phyloP scores from a whole-genome alignment of 2,888 invertebrate genomes.

The Sinhomidia bicolor region DNA sequence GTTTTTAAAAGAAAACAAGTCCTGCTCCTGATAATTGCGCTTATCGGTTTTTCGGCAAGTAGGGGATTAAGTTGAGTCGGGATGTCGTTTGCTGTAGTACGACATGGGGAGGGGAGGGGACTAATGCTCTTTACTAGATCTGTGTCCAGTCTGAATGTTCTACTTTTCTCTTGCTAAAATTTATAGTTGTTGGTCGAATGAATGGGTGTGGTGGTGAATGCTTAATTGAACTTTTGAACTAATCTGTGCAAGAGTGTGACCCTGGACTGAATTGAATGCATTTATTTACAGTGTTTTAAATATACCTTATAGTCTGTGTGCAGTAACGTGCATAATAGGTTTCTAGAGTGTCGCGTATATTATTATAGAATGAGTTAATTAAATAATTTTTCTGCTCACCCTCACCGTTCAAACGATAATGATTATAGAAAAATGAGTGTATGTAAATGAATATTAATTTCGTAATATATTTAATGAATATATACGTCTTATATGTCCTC shows the following conservation, averaged over 20 bases:
- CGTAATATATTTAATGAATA: slow-evolving; percentile 17
- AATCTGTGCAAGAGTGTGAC: slow-evolving; percentile 49
- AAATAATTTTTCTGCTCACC: slow-evolving; percentile 5
- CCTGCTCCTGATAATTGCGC: too few relatives aligned
- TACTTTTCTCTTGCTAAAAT: not conserved
- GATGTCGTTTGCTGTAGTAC: too few relatives aligned
- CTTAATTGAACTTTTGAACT: slow-evolving; percentile 14
- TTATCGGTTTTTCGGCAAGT: too few relatives aligned
- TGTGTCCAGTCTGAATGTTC: not conserved
- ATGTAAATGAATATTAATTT: slow-evolving; percentile 41
- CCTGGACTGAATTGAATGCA: slow-evolving; percentile 30
- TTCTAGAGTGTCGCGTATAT: slow-evolving; percentile 34
- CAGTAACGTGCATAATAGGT: slow-evolving; percentile 21
- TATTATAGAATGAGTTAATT: slow-evolving; percentile 21
- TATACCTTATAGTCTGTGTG: not conserved
- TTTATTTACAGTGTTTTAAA: slow-evolving; percentile 24
- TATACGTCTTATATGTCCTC: slow-evolving; percentile 66
- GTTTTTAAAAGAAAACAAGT: not conserved
- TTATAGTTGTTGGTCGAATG: slow-evolving; percentile 29
- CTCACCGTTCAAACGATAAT: slow-evolving; percentile 19
- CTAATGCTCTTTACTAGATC: not conserved
- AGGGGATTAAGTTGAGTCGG: too few relatives aligned
- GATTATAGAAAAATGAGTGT: slow-evolving; percentile 38
- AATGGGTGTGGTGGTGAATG: slow-evolving; percentile 51
- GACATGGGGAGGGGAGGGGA: not conserved